These are phyloP conservation scores for Dryobates pubescens DNA, from an alignment of 2,797 vertebrate genomes.

Conservation along the genomic window DNA sequence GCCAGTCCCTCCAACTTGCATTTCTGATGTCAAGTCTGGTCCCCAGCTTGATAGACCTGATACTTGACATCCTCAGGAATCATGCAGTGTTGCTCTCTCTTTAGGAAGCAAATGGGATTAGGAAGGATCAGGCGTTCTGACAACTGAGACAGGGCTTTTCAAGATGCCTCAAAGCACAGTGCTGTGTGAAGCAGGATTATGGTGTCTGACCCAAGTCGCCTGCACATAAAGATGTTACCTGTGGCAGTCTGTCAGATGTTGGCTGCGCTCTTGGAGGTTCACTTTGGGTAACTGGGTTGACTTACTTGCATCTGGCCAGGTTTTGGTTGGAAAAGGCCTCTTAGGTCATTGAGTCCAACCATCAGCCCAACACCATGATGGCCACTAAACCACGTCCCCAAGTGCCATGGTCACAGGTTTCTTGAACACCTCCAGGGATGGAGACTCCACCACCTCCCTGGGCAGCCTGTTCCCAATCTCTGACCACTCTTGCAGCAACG, in stretches of 20 bases:
- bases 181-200: slow-evolving; percentile 33
- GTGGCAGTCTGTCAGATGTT: neutral
- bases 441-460: too few species aligned
- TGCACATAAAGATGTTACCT: neutral
- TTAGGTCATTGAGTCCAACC: too few species aligned
- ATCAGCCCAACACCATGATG: too few species aligned
- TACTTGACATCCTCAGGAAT: neutral
- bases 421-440: too few species aligned
- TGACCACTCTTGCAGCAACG: too few species aligned
- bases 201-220: neutral
- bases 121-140: slow-evolving; percentile 26
- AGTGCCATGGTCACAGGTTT: too few species aligned
- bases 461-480: too few species aligned
- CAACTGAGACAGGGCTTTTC: neutral
- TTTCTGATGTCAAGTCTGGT: neutral
- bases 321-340: too few species aligned
- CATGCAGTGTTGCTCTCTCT: neutral
- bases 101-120: slow-evolving; percentile 42
- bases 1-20: neutral
- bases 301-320: neutral
- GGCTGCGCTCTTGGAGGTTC: neutral
- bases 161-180: slow-evolving; percentile 4
- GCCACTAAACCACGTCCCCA: too few species aligned
- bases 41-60: neutral
- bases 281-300: neutral